A percentile compares a stretch with the other conserved stretches of the same genome.
phyloP scores from a whole-genome alignment of 2,113 vertebrate genomes.

The Lophura nycthemera region DNA sequence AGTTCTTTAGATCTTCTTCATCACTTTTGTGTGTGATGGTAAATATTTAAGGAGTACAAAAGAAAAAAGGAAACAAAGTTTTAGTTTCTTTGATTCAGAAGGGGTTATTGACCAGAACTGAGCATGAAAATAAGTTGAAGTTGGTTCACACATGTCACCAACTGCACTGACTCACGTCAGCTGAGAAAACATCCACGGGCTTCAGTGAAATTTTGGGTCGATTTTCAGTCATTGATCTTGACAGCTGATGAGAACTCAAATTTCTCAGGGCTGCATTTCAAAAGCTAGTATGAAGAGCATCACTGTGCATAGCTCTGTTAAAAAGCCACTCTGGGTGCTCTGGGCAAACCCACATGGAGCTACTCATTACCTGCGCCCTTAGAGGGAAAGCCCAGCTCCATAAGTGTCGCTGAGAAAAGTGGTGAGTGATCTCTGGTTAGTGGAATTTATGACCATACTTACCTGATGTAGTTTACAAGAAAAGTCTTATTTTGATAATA shows the following conservation, averaged over 20 bases:
- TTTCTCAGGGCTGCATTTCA: neutral
- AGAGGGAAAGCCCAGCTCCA: neutral
- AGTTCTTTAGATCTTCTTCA: neutral
- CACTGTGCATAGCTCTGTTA: neutral
- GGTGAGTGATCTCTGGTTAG: neutral
- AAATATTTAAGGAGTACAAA: neutral
- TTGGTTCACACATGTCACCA: neutral
- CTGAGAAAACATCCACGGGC: neutral
- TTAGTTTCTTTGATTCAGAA: neutral
- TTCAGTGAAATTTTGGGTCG: neutral
- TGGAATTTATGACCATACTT: neutral
- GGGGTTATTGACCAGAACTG: neutral
- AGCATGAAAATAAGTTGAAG: neutral
- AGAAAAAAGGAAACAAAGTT: neutral
- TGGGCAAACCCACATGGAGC: neutral
- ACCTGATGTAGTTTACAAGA: neutral
- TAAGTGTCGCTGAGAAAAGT: neutral
- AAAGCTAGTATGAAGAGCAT: fast-evolving
- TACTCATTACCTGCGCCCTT: neutral
- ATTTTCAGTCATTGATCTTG: neutral
- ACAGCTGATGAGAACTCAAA: neutral
- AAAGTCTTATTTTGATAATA: neutral
- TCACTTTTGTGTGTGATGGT: neutral
- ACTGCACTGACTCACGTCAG: neutral
- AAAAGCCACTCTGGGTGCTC: neutral